Evolutionary conservation across 1,140 invertebrate genomes (phyloP).

Genomic region (Sminthurides bifidus): DNA sequence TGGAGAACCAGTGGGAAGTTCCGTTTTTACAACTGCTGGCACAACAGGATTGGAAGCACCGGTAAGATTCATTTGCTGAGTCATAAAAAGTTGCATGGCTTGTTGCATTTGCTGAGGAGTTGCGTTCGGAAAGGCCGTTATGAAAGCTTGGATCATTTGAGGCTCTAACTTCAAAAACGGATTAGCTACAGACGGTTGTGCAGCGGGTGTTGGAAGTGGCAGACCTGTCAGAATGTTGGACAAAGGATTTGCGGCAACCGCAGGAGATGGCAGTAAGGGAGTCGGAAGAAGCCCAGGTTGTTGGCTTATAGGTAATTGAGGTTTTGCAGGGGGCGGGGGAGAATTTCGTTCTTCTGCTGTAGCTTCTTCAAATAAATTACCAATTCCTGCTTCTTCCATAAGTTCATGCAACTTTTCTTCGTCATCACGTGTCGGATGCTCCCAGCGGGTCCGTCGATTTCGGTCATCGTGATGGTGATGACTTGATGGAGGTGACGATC

Average conservation of each 20-base stretch:
- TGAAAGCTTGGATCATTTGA: not conserved
- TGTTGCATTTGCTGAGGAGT: slow-evolving; percentile 9
- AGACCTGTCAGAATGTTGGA: no score
- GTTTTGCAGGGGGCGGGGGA: not conserved
- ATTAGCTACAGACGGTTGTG: no score
- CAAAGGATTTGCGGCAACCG: not conserved
- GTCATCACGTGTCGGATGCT: slow-evolving; percentile 28
- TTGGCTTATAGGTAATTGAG: not conserved
- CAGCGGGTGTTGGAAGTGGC: no score
- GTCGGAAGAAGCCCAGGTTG: not conserved
- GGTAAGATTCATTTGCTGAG: no score
- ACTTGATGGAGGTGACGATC: not conserved
- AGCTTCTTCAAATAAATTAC: slow-evolving; percentile 11
- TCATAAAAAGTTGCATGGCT: slow-evolving; percentile 1
- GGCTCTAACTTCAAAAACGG: not conserved
- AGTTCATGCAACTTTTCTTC: slow-evolving; percentile 30
- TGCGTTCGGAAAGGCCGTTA: not conserved
- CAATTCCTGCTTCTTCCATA: slow-evolving; percentile 30
- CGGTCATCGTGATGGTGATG: slow-evolving; percentile 5
- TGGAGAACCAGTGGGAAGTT: not conserved
- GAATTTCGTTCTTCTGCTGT: not conserved
- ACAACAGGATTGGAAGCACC: no score
- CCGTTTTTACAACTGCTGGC: not conserved
- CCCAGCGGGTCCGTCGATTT: slow-evolving; percentile 24
- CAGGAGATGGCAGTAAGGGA: not conserved